Conservation (phyloP, 2,113 vertebrate species). For the Heterotilapia buettikoferi region DNA sequence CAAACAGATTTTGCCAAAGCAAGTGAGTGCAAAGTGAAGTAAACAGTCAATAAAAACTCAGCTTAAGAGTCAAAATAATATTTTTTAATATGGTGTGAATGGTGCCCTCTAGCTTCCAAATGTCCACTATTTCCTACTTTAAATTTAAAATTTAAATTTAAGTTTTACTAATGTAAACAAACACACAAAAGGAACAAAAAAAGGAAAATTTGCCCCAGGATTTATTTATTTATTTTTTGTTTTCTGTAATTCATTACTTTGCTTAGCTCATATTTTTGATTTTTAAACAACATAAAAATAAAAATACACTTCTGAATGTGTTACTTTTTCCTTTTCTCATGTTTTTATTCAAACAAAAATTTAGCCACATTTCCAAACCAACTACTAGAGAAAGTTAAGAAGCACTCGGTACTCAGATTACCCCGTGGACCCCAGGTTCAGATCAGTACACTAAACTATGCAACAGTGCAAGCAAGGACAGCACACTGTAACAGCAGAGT, state of each 20-base stretch:
- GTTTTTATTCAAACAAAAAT: not conserved
- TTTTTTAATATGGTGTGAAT: not conserved
- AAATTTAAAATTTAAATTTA: not conserved
- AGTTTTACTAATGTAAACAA: not conserved
- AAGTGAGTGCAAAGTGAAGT: not conserved
- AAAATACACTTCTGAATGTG: not conserved
- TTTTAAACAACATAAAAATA: not conserved
- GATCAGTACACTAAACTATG: not conserved
- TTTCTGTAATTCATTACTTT: not conserved
- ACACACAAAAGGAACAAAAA: not conserved
- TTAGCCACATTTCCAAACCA: not conserved
- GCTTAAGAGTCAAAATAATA: not conserved
- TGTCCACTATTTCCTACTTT: not conserved
- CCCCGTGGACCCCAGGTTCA: not conserved
- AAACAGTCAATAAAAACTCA: not conserved
- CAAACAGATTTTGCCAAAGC: not conserved
- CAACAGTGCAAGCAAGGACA: not conserved
- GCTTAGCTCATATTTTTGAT: not conserved
- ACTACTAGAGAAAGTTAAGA: not conserved
- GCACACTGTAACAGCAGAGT: not conserved
- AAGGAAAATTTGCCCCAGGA: not conserved
- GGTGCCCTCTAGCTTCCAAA: not conserved
- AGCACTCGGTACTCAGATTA: not conserved
- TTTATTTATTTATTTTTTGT: not conserved
- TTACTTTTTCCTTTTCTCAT: not conserved